Percentiles rank a stretch among this genome's conserved stretches.
These are phyloP conservation scores for Armadillidium nasatum DNA, from an alignment of 1,140 invertebrate genomes.

Conservation along the genomic window DNA sequence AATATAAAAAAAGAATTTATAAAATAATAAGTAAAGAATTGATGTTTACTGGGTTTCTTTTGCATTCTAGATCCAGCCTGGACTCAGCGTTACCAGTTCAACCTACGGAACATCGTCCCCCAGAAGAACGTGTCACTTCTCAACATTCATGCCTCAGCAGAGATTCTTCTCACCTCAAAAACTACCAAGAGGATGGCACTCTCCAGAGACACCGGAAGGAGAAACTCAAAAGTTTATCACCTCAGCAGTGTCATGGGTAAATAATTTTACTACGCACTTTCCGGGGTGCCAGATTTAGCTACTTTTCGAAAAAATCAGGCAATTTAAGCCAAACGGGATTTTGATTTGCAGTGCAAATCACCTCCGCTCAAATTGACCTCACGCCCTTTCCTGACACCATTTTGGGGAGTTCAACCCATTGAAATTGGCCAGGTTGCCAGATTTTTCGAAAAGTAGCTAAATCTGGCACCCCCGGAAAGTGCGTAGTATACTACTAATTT, in stretches of 20 bases:
- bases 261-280: neutral
- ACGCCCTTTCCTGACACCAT: no score
- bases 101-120: neutral
- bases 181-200: conserved; percentile 1
- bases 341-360: no score
- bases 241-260: neutral
- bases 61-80: neutral
- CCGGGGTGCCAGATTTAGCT: neutral
- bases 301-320: no score
- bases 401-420: no score
- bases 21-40: neutral
- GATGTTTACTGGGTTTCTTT: neutral
- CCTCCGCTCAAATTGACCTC: no score
- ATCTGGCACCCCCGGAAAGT: neutral
- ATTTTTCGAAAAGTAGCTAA: no score
- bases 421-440: no score
- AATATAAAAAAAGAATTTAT: no score
- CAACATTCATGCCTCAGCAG: neutral
- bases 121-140: neutral
- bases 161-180: conserved; percentile 10
- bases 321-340: no score
- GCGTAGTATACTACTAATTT: no score
- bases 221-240: neutral
- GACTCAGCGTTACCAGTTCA: neutral
- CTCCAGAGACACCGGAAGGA: conserved; percentile 1